phyloP scores from a whole-genome alignment of 2,113 vertebrate species.

The Xenopus tropicalis region UCB_Xtro_10.0 CM004449.2:53883501-53884000 shows the following conservation, averaged over 20 bases:
- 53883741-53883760: not conserved
- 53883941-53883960: not conserved
- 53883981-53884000: too few relatives aligned
- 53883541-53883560: not conserved
- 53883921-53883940: too few relatives aligned
- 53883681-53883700: not conserved
- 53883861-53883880: slow-evolving; percentile 2
- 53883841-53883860: not conserved
- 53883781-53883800: not conserved
- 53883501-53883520: not conserved
- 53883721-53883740: slow-evolving; percentile 3
- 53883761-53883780: not conserved
- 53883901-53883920: not conserved
- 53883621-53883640: not conserved
- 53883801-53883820: not conserved
- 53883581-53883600: not conserved
- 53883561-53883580: not conserved
- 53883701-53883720: not conserved
- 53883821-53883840: not conserved
- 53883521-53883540: not conserved
- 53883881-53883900: not conserved
- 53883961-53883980: not conserved
- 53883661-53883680: not conserved
- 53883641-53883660: not conserved
- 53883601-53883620: not conserved